A percentile compares a stretch with the other conserved stretches of the same genome.
phyloP scores from a whole-genome alignment of 2,113 vertebrate species.

The Bucco capensis region DNA sequence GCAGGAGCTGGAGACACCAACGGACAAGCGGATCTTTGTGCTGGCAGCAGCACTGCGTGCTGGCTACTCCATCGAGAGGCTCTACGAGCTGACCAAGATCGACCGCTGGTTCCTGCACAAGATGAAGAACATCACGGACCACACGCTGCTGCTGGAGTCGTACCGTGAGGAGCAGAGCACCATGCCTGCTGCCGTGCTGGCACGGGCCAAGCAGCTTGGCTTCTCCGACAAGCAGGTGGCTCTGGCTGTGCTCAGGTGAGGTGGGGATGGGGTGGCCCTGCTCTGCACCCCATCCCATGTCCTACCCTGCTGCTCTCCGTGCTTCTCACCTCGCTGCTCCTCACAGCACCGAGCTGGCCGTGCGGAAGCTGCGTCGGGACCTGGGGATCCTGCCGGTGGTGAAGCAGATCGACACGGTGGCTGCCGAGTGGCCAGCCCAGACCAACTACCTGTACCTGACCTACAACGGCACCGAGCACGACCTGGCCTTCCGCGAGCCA shows the following conservation, averaged over 20 bases:
- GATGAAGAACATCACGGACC: slow-evolving; percentile 91
- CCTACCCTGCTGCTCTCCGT: rapidly evolving
- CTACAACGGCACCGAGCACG: slow-evolving; percentile 84
- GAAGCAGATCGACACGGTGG: slow-evolving; percentile 97
- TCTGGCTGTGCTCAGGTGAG: slow-evolving; percentile 88
- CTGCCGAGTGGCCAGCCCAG: slow-evolving; percentile 92
- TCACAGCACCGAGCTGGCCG: slow-evolving; percentile 89
- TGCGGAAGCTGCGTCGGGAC: slow-evolving; percentile 89
- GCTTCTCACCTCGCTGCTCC: neutral
- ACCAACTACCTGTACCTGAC: slow-evolving; percentile 98
- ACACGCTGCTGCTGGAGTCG: slow-evolving; percentile 78
- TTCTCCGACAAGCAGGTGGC: slow-evolving; percentile 98
- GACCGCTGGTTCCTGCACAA: slow-evolving; percentile 97
- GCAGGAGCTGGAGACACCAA: slow-evolving; percentile 92
- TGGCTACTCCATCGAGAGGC: slow-evolving; percentile 87
- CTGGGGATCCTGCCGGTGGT: slow-evolving; percentile 89
- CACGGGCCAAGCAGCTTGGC: slow-evolving; percentile 90
- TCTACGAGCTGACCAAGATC: slow-evolving; percentile 93
- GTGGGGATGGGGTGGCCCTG: rapidly evolving
- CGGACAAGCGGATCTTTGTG: slow-evolving; percentile 95
- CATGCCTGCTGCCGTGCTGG: slow-evolving; percentile 80
- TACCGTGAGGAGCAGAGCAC: slow-evolving; percentile 78
- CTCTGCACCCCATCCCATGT: rapidly evolving
- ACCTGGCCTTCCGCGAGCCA: slow-evolving; percentile 82
- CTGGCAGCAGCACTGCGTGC: slow-evolving; percentile 86